Percentiles rank a stretch among this genome's conserved stretches.
phyloP scores from a whole-genome alignment of 2,888 invertebrate species.

The Dione vanillae region DNA sequence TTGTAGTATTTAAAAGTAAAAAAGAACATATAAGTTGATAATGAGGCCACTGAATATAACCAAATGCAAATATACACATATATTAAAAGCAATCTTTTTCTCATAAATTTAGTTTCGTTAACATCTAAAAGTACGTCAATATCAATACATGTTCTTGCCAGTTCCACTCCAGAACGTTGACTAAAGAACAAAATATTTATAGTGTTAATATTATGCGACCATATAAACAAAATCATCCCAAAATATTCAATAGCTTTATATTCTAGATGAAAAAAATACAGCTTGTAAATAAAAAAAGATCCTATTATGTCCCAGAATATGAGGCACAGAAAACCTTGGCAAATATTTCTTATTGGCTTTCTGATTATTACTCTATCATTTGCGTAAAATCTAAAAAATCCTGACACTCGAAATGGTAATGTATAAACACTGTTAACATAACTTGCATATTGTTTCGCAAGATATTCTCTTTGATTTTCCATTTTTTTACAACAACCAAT shows the following conservation, averaged over 20 bases:
- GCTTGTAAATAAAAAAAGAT: background rate
- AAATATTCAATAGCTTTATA: background rate
- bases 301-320: constrained; percentile 37
- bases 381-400: constrained; percentile 60
- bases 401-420: constrained; percentile 40
- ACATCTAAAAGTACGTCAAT: constrained; percentile 63
- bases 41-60: background rate
- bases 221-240: constrained; percentile 1
- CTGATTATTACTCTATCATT: constrained; percentile 55
- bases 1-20: background rate
- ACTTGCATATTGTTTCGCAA: constrained; percentile 28
- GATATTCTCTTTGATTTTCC: constrained; percentile 40
- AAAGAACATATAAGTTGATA: background rate
- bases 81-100: constrained; percentile 52
- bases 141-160: constrained; percentile 58
- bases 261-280: constrained; percentile 4
- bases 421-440: constrained; percentile 25
- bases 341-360: constrained; percentile 27
- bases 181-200: constrained; percentile 46
- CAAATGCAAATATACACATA: constrained; percentile 33
- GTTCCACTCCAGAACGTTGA: constrained; percentile 51
- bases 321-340: background rate
- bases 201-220: constrained; percentile 3
- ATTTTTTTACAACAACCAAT: background rate
- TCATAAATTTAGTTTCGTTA: constrained; percentile 65